Evolutionary conservation across 2,888 invertebrate genomes (phyloP), one percentile per base, ranked within the genome.

Genomic region (Zygogramma bicolorata): DNA sequence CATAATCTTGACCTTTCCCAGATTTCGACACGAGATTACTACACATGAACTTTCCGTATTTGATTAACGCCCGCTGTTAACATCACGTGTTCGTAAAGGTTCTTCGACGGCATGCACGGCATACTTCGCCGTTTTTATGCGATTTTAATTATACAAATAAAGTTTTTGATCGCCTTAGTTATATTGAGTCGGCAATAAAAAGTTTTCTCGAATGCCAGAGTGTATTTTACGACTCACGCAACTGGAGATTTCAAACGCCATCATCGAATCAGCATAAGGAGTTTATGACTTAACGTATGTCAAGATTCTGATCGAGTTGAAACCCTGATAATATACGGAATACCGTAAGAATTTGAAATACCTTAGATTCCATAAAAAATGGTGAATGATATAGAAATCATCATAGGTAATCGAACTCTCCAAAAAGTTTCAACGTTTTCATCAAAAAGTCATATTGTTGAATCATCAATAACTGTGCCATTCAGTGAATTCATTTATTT

Each of bases 81-180:
- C 20, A 42, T 70, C 38, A 70, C 66, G 62, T 69, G 65, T 38
- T 40, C 20, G 20, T n/a, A 34, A 59, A 70, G 58, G 73, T 65
- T 58, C 63, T 73, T 63, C 60, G 7, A 38, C 20, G n/a, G 65
- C 72, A 73, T 71, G 75, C 67, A 70, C 40, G 65, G 40, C 62
- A 58, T 67, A 70, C 49, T 72, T 71, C 34, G 65, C 38, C 29
- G 67, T 67, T 69, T 71, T 75, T 74, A 75, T 70, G 65, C 62
- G 65, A 67, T 71, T 71, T 66, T 61, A 71, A 71, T 71, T 71
- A 66, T 61, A 66, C 61, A 66, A 66, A 49, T 70, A 60, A 63
- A 65, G 27, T 49, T 70, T 60, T 61, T 59, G 20, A 58, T 66
- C 8, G 25, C 40, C 38, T 13, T 29, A 38, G 61, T 34, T 38